These are phyloP conservation scores for Prochilodus magdalenae DNA, from an alignment of 2,113 vertebrate species.

Conservation along the genomic window DNA sequence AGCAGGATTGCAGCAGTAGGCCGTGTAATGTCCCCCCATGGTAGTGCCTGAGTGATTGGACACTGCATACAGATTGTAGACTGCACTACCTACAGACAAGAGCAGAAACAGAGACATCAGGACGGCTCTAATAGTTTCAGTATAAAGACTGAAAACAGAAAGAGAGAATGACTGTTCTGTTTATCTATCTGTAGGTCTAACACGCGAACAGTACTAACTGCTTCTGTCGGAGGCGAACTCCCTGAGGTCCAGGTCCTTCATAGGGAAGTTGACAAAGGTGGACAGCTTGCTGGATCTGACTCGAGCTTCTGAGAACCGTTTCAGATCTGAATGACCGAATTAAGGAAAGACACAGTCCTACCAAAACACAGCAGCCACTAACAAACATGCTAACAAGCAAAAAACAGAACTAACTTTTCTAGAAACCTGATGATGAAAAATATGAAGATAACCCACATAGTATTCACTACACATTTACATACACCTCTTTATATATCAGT, in stretches of 20 bases:
- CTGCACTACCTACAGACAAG: constrained; percentile 80
- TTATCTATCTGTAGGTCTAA: neutral
- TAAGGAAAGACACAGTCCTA: constrained; percentile 31
- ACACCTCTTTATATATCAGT: no score
- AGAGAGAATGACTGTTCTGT: neutral
- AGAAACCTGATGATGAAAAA: neutral
- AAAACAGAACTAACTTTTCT: neutral
- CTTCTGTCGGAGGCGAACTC: constrained; percentile 94
- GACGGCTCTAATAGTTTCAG: neutral
- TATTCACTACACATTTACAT: no score
- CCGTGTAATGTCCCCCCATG: constrained; percentile 97
- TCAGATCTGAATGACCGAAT: constrained; percentile 82
- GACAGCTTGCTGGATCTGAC: constrained; percentile 96
- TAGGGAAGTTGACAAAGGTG: constrained; percentile 94
- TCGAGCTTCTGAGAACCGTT: constrained; percentile 95
- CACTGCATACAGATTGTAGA: constrained; percentile 96
- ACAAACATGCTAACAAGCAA: neutral
- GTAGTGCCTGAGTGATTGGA: constrained; percentile 99
- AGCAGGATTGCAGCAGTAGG: constrained; percentile 91
- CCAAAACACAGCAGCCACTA: neutral
- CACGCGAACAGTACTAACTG: constrained; percentile 80
- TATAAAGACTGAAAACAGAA: neutral
- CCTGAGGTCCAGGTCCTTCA: constrained; percentile 94
- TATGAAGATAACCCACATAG: neutral
- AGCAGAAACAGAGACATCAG: neutral